Conservation (phyloP, 2,888 invertebrate genomes). For the Heteromurus nitidus region DNA sequence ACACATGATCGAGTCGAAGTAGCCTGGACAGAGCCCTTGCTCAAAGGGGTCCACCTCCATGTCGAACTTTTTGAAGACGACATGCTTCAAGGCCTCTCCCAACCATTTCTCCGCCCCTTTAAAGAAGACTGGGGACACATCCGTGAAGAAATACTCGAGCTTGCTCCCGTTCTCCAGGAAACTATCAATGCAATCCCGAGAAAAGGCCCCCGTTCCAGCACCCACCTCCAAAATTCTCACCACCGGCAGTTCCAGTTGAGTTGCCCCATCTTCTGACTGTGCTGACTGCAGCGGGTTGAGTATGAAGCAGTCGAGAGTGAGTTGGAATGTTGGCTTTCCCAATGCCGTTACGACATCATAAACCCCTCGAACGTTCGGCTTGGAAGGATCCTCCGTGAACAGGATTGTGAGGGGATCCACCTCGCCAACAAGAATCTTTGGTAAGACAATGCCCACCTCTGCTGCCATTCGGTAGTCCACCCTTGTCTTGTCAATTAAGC, state of each 20-base stretch:
- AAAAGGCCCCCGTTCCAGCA: conserved; percentile 32
- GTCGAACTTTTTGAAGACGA: conserved; percentile 25
- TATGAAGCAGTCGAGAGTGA: too few relatives aligned
- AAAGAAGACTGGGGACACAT: conserved; percentile 21
- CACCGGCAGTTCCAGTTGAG: neutral
- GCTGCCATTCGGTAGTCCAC: too few relatives aligned
- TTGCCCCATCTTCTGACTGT: neutral
- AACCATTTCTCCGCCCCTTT: neutral
- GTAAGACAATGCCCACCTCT: neutral
- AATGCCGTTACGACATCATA: neutral
- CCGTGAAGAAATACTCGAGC: conserved; percentile 34
- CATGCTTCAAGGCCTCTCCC: neutral
- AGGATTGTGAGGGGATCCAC: neutral
- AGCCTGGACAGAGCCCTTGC: conserved; percentile 36
- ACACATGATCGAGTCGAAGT: conserved; percentile 32
- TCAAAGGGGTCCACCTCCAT: conserved; percentile 24
- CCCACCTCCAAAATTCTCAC: conserved; percentile 48
- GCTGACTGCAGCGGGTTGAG: too few relatives aligned
- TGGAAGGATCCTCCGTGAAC: conserved; percentile 20
- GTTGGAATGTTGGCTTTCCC: neutral
- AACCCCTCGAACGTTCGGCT: neutral
- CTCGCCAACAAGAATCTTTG: neutral
- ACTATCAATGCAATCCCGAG: neutral
- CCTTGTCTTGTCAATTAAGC: too few relatives aligned
- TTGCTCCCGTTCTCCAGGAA: neutral